Base-by-base conservation (phyloP, 2,113 vertebrate species). In the Marmota monax region DNA sequence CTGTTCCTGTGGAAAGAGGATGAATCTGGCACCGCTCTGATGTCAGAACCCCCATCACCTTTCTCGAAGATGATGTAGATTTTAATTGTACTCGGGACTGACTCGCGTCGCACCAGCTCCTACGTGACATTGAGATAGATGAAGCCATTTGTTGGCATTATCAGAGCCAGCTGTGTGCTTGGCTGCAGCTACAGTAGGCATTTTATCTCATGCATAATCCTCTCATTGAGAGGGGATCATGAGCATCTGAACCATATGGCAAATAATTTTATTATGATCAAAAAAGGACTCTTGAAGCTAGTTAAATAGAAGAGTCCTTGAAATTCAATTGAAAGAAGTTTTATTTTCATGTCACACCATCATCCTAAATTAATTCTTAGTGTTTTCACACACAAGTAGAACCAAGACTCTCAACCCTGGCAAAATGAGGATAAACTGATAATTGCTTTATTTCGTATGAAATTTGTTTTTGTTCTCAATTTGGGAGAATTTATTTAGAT, bases 131-230 rank as follows among this genome's bases (percentile, higher is more conserved):
- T 98, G 98, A 99, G 98, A 99, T 98, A 98, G 99, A 99, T 99
- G 99, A 99, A 99, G 98, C 99, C 98, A 99, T 99, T 99, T 99
- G 98, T 99, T 99, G 99, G 99, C 98, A 98, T 99, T 99, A 99
- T 99, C 98, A 98, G 98, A 99, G 98, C 99, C 99, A 99, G 99
- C 99, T 99, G 99, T 99, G 99, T 99, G 98, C 98, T 98, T 99
- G 98, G 99, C 98, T 98, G 96, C 95, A 97, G 97, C 98, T 98
- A 98, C 98, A 98, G 98, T 98, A 99, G 98, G 98, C 98, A 99
- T 99, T 99, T 99, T 98, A 99, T 98, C 98, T 99, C 98, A 97
- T 98, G 97, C 98, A 98, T 99, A 98, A 98, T 99, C 98, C 98
- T 97, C 98, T 98, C 98, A 98, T 99, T 98, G 98, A 98, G 98